These are phyloP conservation scores for Myanophis thanlyinensis DNA, from an alignment of 2,113 vertebrate genomes.

Conservation along the genomic window DNA sequence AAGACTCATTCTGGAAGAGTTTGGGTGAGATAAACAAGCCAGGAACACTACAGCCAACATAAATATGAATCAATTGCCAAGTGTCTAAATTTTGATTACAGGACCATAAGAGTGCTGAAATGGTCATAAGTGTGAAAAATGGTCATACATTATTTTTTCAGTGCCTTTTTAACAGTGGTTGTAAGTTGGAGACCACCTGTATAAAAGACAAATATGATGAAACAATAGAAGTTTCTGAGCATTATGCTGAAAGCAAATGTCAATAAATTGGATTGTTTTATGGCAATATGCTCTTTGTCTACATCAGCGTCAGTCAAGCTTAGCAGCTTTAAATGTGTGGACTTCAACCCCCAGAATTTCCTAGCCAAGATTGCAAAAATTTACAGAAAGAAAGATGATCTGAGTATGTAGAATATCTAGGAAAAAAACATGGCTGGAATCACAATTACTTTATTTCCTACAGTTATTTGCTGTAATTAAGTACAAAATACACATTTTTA, in stretches of 20 bases:
- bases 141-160: too few relatives aligned
- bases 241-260: not conserved
- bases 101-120: too few relatives aligned
- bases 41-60: too few relatives aligned
- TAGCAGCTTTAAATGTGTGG: too few relatives aligned
- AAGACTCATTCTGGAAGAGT: too few relatives aligned
- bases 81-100: too few relatives aligned
- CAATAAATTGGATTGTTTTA: not conserved
- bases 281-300: not conserved
- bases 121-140: too few relatives aligned
- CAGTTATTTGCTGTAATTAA: slow-evolving; percentile 6
- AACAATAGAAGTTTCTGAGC: not conserved
- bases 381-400: not conserved
- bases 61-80: too few relatives aligned
- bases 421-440: not conserved
- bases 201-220: not conserved
- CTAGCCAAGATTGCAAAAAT: not conserved
- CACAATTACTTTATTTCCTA: not conserved
- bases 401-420: slow-evolving; percentile 11
- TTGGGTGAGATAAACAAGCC: too few relatives aligned
- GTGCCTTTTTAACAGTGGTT: too few relatives aligned
- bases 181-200: not conserved
- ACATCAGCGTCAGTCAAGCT: too few relatives aligned
- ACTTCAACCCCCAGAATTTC: too few relatives aligned
- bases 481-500: not conserved